Conservation (phyloP, 2,797 vertebrate species). For the Sebastes kiyomatsui region DNA sequence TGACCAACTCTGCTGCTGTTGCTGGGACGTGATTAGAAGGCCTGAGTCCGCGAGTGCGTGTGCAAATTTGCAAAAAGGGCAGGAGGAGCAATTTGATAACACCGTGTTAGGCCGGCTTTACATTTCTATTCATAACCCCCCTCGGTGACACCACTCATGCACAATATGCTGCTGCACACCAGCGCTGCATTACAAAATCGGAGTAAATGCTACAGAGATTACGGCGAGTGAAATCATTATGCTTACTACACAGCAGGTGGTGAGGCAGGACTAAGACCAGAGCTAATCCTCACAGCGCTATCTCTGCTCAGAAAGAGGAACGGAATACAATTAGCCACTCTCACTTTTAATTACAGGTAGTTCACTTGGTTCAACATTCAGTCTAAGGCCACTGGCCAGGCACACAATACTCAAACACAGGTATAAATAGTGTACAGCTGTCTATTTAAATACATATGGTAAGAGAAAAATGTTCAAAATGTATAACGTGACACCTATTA, state of each 20-base stretch:
- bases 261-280: slow-evolving; percentile 55
- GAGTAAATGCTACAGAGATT: slow-evolving; percentile 53
- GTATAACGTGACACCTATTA: no score
- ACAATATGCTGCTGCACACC: slow-evolving; percentile 27
- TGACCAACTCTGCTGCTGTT: slow-evolving; percentile 48
- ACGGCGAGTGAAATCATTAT: slow-evolving; percentile 45
- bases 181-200: slow-evolving; percentile 31
- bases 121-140: slow-evolving; percentile 53
- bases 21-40: slow-evolving; percentile 38
- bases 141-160: slow-evolving; percentile 41
- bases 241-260: slow-evolving; percentile 47
- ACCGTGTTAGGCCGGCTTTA: slow-evolving; percentile 33
- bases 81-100: slow-evolving; percentile 55
- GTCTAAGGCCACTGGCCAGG: not conserved
- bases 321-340: slow-evolving; percentile 13
- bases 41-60: not conserved
- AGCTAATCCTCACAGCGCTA: slow-evolving; percentile 46
- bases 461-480: not conserved
- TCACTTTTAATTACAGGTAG: slow-evolving; percentile 35
- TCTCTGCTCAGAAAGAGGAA: slow-evolving; percentile 25
- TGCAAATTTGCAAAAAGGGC: slow-evolving; percentile 44
- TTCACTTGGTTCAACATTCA: not conserved
- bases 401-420: not conserved
- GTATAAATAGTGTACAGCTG: not conserved
- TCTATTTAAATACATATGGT: not conserved